A percentile compares a stretch with the other conserved stretches of the same genome.
Evolutionary conservation across 2,888 invertebrate genomes (phyloP).

Genomic region (Caprella mutica): DNA sequence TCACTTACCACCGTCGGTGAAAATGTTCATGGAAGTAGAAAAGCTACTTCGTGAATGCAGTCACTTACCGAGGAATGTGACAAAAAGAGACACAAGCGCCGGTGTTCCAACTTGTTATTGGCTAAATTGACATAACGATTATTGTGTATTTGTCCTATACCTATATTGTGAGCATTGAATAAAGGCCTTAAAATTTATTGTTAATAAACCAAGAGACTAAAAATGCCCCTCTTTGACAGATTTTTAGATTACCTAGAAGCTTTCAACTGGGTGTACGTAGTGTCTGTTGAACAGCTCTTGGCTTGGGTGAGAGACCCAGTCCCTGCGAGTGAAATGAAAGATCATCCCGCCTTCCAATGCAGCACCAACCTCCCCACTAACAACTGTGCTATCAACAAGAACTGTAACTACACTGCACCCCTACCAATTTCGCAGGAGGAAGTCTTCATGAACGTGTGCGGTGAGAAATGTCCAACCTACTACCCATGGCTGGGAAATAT

Average conservation of each 20-base stretch:
- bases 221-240: slow-evolving; percentile 3
- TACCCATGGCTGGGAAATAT: slow-evolving; percentile 24
- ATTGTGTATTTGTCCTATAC: too few relatives aligned
- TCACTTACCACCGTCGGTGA: too few relatives aligned
- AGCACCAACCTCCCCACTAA: not conserved
- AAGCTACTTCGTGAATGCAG: too few relatives aligned
- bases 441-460: slow-evolving; percentile 16
- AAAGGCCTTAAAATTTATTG: too few relatives aligned
- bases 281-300: slow-evolving; percentile 15
- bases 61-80: too few relatives aligned
- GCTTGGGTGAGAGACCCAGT: slow-evolving; percentile 19
- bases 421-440: not conserved
- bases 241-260: slow-evolving; percentile 9
- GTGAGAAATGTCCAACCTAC: slow-evolving; percentile 6
- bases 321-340: not conserved
- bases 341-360: not conserved
- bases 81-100: too few relatives aligned
- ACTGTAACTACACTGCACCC: not conserved
- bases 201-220: too few relatives aligned
- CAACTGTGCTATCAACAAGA: not conserved
- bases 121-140: too few relatives aligned
- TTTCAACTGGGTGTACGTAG: slow-evolving; percentile 13
- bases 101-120: too few relatives aligned
- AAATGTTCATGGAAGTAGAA: too few relatives aligned
- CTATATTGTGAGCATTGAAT: too few relatives aligned